These are phyloP conservation scores for Chymomyza procnemis DNA, from an alignment of 2,888 invertebrate species.

Conservation along the genomic window DNA sequence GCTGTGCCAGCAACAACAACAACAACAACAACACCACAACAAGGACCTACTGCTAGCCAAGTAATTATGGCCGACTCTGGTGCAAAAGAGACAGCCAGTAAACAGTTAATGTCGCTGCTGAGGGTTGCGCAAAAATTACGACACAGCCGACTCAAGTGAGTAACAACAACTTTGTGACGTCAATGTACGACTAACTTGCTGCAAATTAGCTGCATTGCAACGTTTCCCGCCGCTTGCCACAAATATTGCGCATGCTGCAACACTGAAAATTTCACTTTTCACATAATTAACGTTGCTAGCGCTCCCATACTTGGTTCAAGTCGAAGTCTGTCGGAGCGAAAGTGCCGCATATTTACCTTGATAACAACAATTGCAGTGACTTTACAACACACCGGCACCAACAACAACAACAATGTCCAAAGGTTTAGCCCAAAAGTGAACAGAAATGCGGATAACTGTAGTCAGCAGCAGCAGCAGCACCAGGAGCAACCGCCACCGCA, in stretches of 20 bases:
- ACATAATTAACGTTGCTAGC: slow-evolving; percentile 38
- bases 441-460: background rate
- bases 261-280: slow-evolving; percentile 53
- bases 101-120: background rate
- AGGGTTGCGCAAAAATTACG: background rate
- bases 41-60: slow-evolving; percentile 11
- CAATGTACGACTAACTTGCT: slow-evolving; percentile 14
- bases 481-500: background rate
- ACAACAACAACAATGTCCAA: slow-evolving; percentile 13
- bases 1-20: background rate
- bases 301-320: slow-evolving; percentile 19
- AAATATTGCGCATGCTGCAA: slow-evolving; percentile 6
- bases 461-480: background rate
- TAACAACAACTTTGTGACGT: slow-evolving; percentile 20
- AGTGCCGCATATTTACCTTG: slow-evolving; percentile 37
- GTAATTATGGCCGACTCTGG: background rate
- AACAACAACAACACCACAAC: slow-evolving; percentile 6
- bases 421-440: background rate
- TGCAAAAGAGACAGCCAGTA: slow-evolving; percentile 3
- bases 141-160: background rate
- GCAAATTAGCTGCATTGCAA: slow-evolving; percentile 55
- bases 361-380: slow-evolving; percentile 37
- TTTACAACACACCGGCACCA: slow-evolving; percentile 27
- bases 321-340: slow-evolving; percentile 33
- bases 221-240: slow-evolving; percentile 35